A percentile compares a stretch with the other conserved stretches of the same genome.
Evolutionary conservation across 2,888 invertebrate genomes (phyloP).

Genomic region (Drosophila diplacantha): DNA sequence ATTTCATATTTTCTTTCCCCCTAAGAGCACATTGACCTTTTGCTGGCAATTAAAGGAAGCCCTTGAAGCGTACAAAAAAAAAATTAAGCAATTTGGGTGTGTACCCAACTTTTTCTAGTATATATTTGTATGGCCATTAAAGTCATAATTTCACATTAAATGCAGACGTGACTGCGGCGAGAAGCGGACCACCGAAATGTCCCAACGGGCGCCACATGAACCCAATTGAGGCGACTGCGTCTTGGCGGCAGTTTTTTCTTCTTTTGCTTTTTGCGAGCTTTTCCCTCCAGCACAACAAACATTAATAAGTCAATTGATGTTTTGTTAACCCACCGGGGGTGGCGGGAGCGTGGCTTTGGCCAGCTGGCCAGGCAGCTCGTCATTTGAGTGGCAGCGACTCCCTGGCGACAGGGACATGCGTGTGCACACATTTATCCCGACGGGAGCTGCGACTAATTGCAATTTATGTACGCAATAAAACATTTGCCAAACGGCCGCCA

Average conservation of each 20-base stretch:
- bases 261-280: background rate
- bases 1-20: background rate
- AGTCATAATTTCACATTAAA: constrained; percentile 69
- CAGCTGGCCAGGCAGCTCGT: constrained; percentile 48
- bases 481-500: constrained; percentile 63
- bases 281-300: constrained; percentile 43
- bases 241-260: constrained; percentile 23
- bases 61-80: constrained; percentile 14
- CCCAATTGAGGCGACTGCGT: constrained; percentile 29
- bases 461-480: constrained; percentile 72
- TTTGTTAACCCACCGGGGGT: constrained; percentile 64
- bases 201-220: constrained; percentile 59
- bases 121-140: constrained; percentile 58
- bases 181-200: constrained; percentile 25
- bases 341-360: constrained; percentile 13
- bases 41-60: constrained; percentile 47
- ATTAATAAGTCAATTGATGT: constrained; percentile 71
- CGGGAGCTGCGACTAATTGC: constrained; percentile 66
- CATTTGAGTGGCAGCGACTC: constrained; percentile 46
- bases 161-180: constrained; percentile 63
- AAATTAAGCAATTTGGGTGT: constrained; percentile 40
- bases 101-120: constrained; percentile 28
- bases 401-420: constrained; percentile 56
- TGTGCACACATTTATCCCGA: constrained; percentile 62
- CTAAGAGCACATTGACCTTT: constrained; percentile 17